A percentile compares a stretch with the other conserved stretches of the same genome.
These are phyloP conservation scores for Theocolax elegans DNA, from an alignment of 1,140 invertebrate genomes.

Conservation along the genomic window DNA sequence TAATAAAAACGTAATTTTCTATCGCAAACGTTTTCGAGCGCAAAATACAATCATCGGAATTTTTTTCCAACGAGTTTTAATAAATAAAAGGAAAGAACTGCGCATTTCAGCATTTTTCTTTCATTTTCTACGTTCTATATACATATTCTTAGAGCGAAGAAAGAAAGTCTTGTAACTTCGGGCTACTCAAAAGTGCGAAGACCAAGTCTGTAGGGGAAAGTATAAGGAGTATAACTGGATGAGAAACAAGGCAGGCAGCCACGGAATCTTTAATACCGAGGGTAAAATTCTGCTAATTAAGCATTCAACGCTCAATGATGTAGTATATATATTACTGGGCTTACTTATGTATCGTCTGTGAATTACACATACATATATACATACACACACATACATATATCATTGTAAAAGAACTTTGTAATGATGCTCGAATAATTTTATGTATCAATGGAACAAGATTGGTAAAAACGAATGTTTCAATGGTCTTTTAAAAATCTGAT, in stretches of 20 bases:
- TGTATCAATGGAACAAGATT: conserved; percentile 14
- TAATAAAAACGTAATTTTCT: too few relatives aligned
- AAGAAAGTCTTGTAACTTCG: conserved; percentile 4
- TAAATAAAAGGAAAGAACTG: too few relatives aligned
- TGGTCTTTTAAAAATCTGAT: too few relatives aligned
- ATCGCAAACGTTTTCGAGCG: too few relatives aligned
- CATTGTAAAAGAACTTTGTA: not conserved
- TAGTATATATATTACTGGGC: not conserved
- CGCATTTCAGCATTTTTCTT: too few relatives aligned
- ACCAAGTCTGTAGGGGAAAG: not conserved
- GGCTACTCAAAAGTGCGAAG: not conserved
- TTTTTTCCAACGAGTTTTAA: too few relatives aligned
- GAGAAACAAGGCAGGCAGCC: conserved; percentile 35
- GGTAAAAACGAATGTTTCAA: not conserved
- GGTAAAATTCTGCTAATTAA: conserved; percentile 49
- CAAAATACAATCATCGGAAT: too few relatives aligned
- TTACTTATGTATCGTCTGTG: not conserved
- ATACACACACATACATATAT: too few relatives aligned
- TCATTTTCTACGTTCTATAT: conserved; percentile 9
- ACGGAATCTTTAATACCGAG: conserved; percentile 45
- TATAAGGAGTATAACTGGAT: not conserved
- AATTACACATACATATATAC: too few relatives aligned
- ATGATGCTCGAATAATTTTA: conserved; percentile 7
- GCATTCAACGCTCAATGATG: conserved; percentile 29
- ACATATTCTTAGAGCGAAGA: not conserved